phyloP scores from a whole-genome alignment of 2,888 invertebrate genomes.

The Xiphydria camelus region DNA sequence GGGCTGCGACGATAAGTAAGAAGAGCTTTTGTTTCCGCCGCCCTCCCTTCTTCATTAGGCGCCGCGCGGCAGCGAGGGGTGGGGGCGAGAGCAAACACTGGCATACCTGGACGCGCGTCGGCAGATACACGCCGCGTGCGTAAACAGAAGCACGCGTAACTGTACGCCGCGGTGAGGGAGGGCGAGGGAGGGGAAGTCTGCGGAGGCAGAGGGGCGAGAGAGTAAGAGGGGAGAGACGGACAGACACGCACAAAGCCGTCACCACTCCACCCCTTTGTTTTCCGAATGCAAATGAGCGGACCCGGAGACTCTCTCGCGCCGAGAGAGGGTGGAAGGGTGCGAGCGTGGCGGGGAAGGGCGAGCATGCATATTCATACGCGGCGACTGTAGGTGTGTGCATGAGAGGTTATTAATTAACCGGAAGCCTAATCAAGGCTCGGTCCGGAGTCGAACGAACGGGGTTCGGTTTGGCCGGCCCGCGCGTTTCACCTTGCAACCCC shows the following conservation, averaged over 20 bases:
- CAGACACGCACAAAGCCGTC: neutral
- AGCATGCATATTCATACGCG: constrained; percentile 55
- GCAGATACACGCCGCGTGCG: constrained; percentile 1
- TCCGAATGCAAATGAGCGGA: constrained; percentile 55
- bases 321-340: no score
- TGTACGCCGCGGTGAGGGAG: no score
- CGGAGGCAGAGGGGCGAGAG: no score
- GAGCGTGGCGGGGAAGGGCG: no score
- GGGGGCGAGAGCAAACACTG: neutral
- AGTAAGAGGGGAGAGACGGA: no score
- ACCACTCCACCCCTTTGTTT: constrained; percentile 47
- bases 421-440: constrained; percentile 62
- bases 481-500: constrained; percentile 1
- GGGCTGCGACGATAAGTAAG: no score
- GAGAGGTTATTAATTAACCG: constrained; percentile 64
- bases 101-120: no score
- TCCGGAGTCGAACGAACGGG: constrained; percentile 13
- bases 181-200: no score
- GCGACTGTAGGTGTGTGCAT: constrained; percentile 47
- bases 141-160: no score
- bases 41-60: neutral
- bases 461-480: constrained; percentile 1
- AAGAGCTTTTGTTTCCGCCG: neutral
- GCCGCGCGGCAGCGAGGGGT: neutral
- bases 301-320: constrained; percentile 15